Evolutionary conservation across 1,140 invertebrate genomes (phyloP).

Genomic region (Leptinotarsa defecta): DNA sequence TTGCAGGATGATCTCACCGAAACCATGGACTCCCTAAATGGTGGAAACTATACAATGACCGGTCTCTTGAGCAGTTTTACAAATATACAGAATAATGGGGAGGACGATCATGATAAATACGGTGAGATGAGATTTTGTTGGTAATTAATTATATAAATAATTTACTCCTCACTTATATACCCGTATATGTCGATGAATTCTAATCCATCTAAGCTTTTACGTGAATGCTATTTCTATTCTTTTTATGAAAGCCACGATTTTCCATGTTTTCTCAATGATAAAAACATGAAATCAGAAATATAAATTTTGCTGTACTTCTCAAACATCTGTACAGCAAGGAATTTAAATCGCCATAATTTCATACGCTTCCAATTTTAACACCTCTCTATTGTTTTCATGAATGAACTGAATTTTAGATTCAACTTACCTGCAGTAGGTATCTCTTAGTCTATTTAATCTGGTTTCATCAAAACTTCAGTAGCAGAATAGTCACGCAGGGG

Average conservation of each 20-base stretch:
- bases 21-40: conserved; percentile 8
- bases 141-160: neutral
- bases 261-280: too few species aligned
- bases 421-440: too few species aligned
- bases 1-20: conserved; percentile 24
- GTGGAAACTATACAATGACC: conserved; percentile 14
- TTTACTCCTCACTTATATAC: neutral
- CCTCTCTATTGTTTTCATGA: too few species aligned
- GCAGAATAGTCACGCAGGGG: too few species aligned
- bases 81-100: neutral
- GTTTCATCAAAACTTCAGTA: too few species aligned
- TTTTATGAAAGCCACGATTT: neutral
- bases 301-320: too few species aligned
- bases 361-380: too few species aligned
- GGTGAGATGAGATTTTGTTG: conserved; percentile 5
- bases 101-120: conserved; percentile 20
- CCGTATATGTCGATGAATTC: neutral
- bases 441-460: too few species aligned
- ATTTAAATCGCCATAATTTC: too few species aligned
- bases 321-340: too few species aligned
- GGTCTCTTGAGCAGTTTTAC: conserved; percentile 19
- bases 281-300: too few species aligned
- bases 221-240: neutral
- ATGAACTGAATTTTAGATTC: too few species aligned
- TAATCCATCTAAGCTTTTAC: neutral